Base-by-base conservation (phyloP, 2,113 vertebrate species). In the Rhea americana region DNA sequence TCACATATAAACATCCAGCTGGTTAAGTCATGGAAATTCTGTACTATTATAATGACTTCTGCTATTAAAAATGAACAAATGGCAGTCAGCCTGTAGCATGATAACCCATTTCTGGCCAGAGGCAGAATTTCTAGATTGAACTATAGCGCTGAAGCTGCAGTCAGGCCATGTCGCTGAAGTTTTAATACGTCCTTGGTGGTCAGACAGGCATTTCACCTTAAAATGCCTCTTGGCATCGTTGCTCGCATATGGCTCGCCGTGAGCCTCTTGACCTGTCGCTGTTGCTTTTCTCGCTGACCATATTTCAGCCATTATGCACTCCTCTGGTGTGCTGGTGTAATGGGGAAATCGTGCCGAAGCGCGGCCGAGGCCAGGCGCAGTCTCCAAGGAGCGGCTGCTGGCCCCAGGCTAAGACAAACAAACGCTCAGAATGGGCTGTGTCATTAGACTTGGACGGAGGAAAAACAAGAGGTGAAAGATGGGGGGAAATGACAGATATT, bases 1-100 rank as follows among this genome's bases (percentile, higher is more conserved):
- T 85, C 76, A 22, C 86, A 79, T 28, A 9, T 0, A 88, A 95
- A 94, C 92, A 90, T 76, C 79, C 76, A 88, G 82, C 91, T 89
- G 95, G 76, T 95, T 96, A 92, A 97, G 67, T 96, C 91, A 92
- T 91, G 97, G 96, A 95, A 96, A 95, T 48, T 95, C 67, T 79
- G 85, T 61, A 81, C 70, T 63, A 51, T 15, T 79, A 35, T 62
- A 58, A 79, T 96, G 93, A 91, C 93, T 93, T 96, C 76, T 51
- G 16, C 77, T 81, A 87, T 89, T 92, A 94, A 96, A 94, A 97
- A 96, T 90, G 94, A 96, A 92, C 73, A 90, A 81, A 84, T 94
- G 95, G 96, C 93, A 92, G 59, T 18, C 79, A 85, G 94, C 95
- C 94, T 91, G 95, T 84, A 79, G 88, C 91, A 87, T 11, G 66